These are phyloP conservation scores for Pseudomyrmex pallidus DNA, from an alignment of 1,140 invertebrate genomes.

Conservation along the genomic window DNA sequence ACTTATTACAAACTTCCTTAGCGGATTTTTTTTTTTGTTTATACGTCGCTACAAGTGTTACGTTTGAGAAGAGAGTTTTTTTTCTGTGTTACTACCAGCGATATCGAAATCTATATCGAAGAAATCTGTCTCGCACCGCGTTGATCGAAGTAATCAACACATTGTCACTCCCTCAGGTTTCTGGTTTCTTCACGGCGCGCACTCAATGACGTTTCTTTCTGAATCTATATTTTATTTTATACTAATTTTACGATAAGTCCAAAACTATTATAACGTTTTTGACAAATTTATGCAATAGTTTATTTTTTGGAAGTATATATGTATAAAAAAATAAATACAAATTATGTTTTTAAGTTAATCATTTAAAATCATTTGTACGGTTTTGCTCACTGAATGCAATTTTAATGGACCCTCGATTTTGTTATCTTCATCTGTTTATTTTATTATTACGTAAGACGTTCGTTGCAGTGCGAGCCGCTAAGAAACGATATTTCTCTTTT, in stretches of 20 bases:
- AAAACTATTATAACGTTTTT: neutral
- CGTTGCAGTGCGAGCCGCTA: slow-evolving; percentile 20
- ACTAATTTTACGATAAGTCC: neutral
- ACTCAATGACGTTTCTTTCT: slow-evolving; percentile 16
- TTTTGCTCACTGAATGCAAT: slow-evolving; percentile 4
- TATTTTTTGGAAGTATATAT: neutral
- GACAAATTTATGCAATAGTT: slow-evolving; percentile 11
- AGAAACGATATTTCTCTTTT: neutral
- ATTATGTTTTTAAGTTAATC: neutral
- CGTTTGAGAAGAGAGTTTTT: slow-evolving; percentile 45
- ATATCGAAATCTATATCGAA: slow-evolving; percentile 57
- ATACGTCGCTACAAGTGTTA: slow-evolving; percentile 50
- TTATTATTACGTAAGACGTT: neutral
- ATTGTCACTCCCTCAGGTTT: neutral
- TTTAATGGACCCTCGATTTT: neutral
- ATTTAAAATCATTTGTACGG: neutral
- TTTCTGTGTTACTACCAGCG: slow-evolving; percentile 27
- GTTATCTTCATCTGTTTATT: neutral
- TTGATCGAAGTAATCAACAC: neutral
- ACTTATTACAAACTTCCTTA: slow-evolving; percentile 45
- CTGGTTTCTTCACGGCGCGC: slow-evolving; percentile 43
- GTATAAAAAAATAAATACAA: neutral
- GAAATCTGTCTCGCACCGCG: slow-evolving; percentile 30
- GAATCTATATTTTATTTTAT: neutral
- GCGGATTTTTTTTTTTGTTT: neutral